These are phyloP conservation scores for Grapholita molesta DNA, from an alignment of 1,140 invertebrate species.

Conservation along the genomic window DNA sequence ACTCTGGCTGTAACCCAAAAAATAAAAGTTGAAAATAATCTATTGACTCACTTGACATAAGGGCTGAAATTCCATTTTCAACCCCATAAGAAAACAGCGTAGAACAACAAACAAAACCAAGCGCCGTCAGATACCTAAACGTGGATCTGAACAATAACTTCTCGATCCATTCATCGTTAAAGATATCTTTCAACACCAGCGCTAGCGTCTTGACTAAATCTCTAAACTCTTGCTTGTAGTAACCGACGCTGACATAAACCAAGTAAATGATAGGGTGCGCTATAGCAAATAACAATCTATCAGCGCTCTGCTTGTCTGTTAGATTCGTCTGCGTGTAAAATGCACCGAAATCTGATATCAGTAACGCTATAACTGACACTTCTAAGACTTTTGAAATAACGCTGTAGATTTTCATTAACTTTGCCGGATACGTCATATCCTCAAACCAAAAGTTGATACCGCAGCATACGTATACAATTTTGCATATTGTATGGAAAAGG, in stretches of 20 bases:
- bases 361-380: slow-evolving; percentile 14
- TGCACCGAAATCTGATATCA: slow-evolving; percentile 28
- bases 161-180: slow-evolving; percentile 38
- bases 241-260: slow-evolving; percentile 23
- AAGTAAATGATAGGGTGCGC: slow-evolving; percentile 34
- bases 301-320: slow-evolving; percentile 31
- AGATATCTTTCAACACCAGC: slow-evolving; percentile 32
- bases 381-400: background rate
- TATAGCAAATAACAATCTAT: slow-evolving; percentile 31
- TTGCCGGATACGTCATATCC: background rate
- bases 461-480: background rate
- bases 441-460: background rate
- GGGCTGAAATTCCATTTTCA: slow-evolving; percentile 20
- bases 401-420: background rate
- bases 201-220: slow-evolving; percentile 29
- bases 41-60: slow-evolving; percentile 15
- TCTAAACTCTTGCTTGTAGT: slow-evolving; percentile 24
- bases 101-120: slow-evolving; percentile 17
- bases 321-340: slow-evolving; percentile 33
- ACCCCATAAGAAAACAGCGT: slow-evolving; percentile 35
- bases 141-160: slow-evolving; percentile 32
- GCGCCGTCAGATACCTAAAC: slow-evolving; percentile 25
- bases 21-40: too few species aligned
- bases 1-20: too few species aligned
- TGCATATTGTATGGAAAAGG: background rate